phyloP scores from a whole-genome alignment of 2,797 vertebrate species.

The Hydrocynus forskahlii region DNA sequence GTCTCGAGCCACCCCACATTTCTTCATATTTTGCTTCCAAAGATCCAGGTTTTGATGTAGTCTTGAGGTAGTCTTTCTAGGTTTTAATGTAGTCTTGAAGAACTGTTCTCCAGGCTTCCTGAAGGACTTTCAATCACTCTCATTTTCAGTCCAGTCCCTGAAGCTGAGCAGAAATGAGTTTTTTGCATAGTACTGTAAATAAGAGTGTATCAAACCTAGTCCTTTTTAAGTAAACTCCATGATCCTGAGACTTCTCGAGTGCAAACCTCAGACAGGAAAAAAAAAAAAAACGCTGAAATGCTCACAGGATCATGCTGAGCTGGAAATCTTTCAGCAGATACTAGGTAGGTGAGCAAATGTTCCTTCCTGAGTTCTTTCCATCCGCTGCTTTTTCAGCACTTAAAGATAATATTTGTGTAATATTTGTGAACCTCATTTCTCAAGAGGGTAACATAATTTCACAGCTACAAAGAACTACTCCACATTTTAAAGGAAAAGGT shows the following conservation, averaged over 20 bases:
- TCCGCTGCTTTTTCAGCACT: conserved; percentile 39
- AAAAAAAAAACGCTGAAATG: background rate
- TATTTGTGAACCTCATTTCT: conserved; percentile 48
- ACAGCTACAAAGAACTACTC: conserved; percentile 26
- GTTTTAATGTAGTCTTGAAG: too few species aligned
- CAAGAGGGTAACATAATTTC: conserved; percentile 57
- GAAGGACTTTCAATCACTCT: too few species aligned
- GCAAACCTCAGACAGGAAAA: background rate
- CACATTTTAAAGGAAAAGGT: conserved; percentile 61
- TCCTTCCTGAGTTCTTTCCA: conserved; percentile 37
- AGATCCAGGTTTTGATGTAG: too few species aligned
- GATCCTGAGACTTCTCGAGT: background rate
- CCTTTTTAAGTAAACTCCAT: background rate
- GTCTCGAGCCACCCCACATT: too few species aligned
- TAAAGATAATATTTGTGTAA: conserved; percentile 53
- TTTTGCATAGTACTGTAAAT: too few species aligned
- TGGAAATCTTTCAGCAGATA: conserved; percentile 1
- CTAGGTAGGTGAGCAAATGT: background rate
- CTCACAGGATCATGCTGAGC: background rate
- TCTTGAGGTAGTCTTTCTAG: too few species aligned
- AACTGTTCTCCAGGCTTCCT: too few species aligned
- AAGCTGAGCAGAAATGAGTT: too few species aligned
- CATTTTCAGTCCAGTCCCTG: too few species aligned
- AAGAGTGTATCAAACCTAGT: background rate
- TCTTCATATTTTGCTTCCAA: too few species aligned